A percentile compares a stretch with the other conserved stretches of the same genome.
Conservation (phyloP, 2,113 vertebrate genomes). For the Pholis gunnellus region DNA sequence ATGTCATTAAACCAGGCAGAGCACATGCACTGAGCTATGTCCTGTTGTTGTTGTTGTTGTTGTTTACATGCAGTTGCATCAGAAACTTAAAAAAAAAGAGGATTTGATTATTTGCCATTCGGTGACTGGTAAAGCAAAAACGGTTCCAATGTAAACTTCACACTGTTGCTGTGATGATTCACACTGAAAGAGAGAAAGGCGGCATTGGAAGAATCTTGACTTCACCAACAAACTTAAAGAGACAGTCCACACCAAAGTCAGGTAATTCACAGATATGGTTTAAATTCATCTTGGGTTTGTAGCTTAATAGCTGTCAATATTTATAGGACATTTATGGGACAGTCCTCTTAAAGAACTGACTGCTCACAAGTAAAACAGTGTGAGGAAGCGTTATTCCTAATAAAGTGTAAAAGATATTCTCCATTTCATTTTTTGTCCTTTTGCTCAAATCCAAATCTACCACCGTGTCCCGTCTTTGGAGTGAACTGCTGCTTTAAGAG, state of each 20-base stretch:
- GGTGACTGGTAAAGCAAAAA: constrained; percentile 51
- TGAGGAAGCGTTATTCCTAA: too few relatives aligned
- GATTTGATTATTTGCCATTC: constrained; percentile 44
- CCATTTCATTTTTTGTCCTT: neutral
- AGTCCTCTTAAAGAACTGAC: neutral
- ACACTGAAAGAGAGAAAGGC: neutral
- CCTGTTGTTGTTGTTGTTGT: neutral
- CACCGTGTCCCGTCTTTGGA: constrained; percentile 14
- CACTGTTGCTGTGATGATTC: neutral
- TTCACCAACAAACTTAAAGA: constrained; percentile 68
- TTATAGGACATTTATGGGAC: neutral
- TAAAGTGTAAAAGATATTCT: neutral
- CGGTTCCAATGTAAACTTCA: constrained; percentile 55
- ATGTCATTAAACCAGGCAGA: constrained; percentile 38
- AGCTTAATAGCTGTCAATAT: neutral
- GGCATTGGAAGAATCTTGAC: constrained; percentile 53
- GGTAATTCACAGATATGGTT: neutral
- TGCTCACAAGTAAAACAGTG: neutral
- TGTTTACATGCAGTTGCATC: constrained; percentile 63
- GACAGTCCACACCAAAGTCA: constrained; percentile 65
- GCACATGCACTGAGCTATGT: constrained; percentile 60
- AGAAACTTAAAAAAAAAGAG: constrained; percentile 39
- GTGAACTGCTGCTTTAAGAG: constrained; percentile 73
- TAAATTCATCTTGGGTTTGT: neutral
- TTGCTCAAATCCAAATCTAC: neutral